Percentiles rank a stretch among this genome's conserved stretches.
These are phyloP conservation scores for Paracanthobrama guichenoti DNA, from an alignment of 2,113 vertebrate species.

Conservation along the genomic window DNA sequence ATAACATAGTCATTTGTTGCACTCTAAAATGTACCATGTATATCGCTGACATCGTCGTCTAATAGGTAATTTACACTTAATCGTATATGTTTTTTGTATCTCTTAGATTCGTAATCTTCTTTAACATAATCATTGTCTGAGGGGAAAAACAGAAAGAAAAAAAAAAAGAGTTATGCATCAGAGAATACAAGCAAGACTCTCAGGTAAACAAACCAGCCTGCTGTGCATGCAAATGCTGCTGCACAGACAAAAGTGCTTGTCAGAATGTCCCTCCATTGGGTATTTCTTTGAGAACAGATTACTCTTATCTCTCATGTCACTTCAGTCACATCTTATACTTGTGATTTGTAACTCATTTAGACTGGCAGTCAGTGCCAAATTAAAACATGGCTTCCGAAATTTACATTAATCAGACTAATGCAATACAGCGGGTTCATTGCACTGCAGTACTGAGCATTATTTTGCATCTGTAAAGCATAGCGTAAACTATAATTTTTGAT, in stretches of 20 bases:
- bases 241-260: constrained; percentile 49
- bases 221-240: constrained; percentile 35
- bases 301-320: constrained; percentile 53
- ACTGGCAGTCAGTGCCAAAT: constrained; percentile 47
- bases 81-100: not conserved
- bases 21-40: constrained; percentile 7
- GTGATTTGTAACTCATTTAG: constrained; percentile 48
- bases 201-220: constrained; percentile 50
- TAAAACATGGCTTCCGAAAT: constrained; percentile 49
- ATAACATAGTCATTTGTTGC: not conserved
- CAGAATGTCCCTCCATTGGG: constrained; percentile 44
- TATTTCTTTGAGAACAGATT: constrained; percentile 49
- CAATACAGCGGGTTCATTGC: not conserved
- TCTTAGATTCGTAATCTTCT: not conserved
- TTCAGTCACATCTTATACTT: constrained; percentile 36
- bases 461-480: not conserved
- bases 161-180: not conserved
- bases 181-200: constrained; percentile 48
- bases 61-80: not conserved
- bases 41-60: not conserved
- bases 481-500: constrained; percentile 6
- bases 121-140: constrained; percentile 20
- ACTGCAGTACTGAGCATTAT: constrained; percentile 11
- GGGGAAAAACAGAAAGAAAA: not conserved
- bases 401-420: constrained; percentile 43